Base-by-base conservation (phyloP, 2,888 invertebrate species). In the Blastobasis lacticolella region DNA sequence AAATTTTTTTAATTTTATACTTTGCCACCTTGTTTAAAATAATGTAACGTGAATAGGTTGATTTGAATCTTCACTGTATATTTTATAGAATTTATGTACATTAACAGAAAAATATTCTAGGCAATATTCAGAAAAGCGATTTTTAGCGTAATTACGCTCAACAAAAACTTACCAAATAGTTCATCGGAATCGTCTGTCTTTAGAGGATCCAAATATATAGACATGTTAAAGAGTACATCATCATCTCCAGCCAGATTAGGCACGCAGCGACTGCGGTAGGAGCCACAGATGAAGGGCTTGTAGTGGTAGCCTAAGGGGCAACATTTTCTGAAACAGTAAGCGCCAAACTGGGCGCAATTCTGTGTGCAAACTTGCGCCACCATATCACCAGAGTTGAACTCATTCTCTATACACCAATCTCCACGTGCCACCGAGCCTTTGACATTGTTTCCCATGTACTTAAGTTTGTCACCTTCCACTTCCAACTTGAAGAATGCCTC, bases 301-400 rank as follows among this genome's bases (percentile, higher is more conserved):
- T 73, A 90, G 62, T 90, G 88, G 45, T 89, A 63, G 9, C 90
- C 90, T 37, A 89, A 74, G 3, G 88, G 88, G 62, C 90, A 91
- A 59, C 90, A 91, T 64, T 90, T 90, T 51, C 79, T 82, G 5
- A 90, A 57, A 58, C 90, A 89, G 56, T 65, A 78, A 4, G 84
- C 84, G 37, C 71, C 78, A 56, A 73, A 84, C 5, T 57, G 59
- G 0, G 64, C 56, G 57, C 81, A 85, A 53, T 81, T 69, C 8
- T 57, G 58, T 5, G 81, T 69, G 58, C 88, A 89, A 8, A 78
- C 77, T 41, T 83, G 75, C 38, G 78, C 85, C 5, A 88, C 63
- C 43, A 82, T 54, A 36, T 59, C 62, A 0, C 57, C 50, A 5
- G 60, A 60, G 6, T 57, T 50, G 43, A 62, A 69, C 42, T 77